Evolutionary conservation across 53 echinoderm and acorn worm genomes (phyloP).

Genomic region (Paracentrotus lividus): DNA sequence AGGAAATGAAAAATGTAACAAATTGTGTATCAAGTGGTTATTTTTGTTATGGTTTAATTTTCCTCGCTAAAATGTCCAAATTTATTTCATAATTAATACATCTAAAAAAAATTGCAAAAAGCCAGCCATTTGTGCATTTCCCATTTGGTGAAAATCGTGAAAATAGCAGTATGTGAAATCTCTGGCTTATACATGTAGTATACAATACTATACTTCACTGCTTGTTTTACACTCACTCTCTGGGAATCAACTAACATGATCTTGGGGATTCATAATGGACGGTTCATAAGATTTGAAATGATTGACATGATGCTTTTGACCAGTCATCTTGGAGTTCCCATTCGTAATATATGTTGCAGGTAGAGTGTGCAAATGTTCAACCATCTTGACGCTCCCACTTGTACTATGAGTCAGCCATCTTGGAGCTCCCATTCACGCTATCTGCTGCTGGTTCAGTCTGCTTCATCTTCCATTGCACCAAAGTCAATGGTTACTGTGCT

Average conservation of each 20-base stretch:
- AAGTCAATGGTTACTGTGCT: conserved; percentile 82
- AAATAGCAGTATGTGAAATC: no score
- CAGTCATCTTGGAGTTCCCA: no score
- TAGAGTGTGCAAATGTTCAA: neutral
- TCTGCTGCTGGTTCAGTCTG: neutral
- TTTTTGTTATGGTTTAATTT: no score
- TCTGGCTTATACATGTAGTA: no score
- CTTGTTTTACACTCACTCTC: neutral
- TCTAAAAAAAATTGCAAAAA: no score
- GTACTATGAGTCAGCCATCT: conserved; percentile 25
- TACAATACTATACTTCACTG: neutral
- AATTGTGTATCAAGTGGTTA: no score
- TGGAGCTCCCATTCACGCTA: conserved; percentile 75
- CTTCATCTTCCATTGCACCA: neutral
- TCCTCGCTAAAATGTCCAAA: no score
- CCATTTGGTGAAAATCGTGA: no score
- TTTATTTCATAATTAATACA: no score
- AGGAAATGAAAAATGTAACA: no score
- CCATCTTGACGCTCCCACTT: conserved; percentile 14
- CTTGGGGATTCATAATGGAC: neutral
- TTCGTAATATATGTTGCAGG: neutral
- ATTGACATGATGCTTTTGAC: neutral
- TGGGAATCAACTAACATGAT: neutral
- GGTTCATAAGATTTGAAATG: neutral
- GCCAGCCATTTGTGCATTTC: no score